phyloP scores from a whole-genome alignment of 2,888 invertebrate species.

The Blera fallax region DNA sequence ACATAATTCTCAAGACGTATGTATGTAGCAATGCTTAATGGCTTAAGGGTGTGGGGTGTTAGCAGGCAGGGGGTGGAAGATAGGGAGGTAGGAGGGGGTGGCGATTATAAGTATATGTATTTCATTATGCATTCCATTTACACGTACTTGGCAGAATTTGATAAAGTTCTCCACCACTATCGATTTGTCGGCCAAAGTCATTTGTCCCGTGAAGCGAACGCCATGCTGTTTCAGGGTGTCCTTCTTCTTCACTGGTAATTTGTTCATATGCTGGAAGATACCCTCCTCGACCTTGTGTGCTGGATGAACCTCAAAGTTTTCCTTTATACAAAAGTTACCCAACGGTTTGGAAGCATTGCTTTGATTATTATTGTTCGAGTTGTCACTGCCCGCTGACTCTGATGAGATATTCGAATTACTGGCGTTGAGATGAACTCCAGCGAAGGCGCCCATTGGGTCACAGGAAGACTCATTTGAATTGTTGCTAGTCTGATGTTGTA shows the following conservation, averaged over 20 bases:
- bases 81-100: constrained; percentile 33
- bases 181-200: constrained; percentile 81
- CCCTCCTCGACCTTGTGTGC: constrained; percentile 81
- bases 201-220: constrained; percentile 81
- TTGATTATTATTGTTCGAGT: constrained; percentile 76
- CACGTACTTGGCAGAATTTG: constrained; percentile 81
- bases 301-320: constrained; percentile 81
- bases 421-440: constrained; percentile 80
- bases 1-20: constrained; percentile 63
- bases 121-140: constrained; percentile 60
- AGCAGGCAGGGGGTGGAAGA: constrained; percentile 1
- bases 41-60: constrained; percentile 36
- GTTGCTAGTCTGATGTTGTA: constrained; percentile 78
- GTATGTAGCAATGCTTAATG: constrained; percentile 55
- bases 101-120: constrained; percentile 51
- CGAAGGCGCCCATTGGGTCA: constrained; percentile 79
- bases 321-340: constrained; percentile 79
- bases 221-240: constrained; percentile 80
- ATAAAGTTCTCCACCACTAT: constrained; percentile 82
- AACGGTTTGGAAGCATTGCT: constrained; percentile 79
- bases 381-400: constrained; percentile 77
- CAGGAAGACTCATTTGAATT: constrained; percentile 79
- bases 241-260: constrained; percentile 81
- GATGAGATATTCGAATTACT: constrained; percentile 81
- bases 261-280: constrained; percentile 82